These are phyloP conservation scores for Isichthys henryi DNA, from an alignment of 2,113 vertebrate species.

Conservation along the genomic window DNA sequence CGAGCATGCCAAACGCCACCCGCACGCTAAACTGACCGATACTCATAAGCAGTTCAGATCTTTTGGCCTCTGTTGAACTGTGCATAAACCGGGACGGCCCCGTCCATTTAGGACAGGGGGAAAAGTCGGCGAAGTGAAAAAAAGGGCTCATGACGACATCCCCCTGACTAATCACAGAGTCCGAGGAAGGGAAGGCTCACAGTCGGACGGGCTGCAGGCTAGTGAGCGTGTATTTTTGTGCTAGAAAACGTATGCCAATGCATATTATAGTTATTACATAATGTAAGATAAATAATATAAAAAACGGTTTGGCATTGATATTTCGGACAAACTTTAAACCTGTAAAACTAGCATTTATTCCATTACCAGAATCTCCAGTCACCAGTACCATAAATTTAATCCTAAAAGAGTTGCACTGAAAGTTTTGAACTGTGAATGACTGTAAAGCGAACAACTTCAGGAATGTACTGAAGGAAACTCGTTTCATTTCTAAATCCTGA, in stretches of 20 bases:
- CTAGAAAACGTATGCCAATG: not conserved
- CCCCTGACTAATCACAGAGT: constrained; percentile 22
- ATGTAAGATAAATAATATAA: not conserved
- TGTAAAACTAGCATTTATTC: not conserved
- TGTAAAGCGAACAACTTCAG: constrained; percentile 5
- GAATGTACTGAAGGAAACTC: not conserved
- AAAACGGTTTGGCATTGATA: not conserved
- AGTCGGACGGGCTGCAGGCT: not conserved
- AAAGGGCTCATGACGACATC: constrained; percentile 58
- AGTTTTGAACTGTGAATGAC: not conserved
- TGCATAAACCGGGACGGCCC: constrained; percentile 52
- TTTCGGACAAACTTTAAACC: not conserved
- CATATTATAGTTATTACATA: not conserved
- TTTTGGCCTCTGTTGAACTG: constrained; percentile 59
- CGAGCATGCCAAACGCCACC: constrained; percentile 47
- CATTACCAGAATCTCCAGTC: not conserved
- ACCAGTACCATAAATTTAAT: not conserved
- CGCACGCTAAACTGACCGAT: constrained; percentile 47
- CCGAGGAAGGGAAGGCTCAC: not conserved
- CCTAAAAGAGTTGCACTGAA: not conserved
- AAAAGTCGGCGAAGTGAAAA: constrained; percentile 29
- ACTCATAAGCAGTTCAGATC: constrained; percentile 51
- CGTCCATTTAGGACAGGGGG: constrained; percentile 60
- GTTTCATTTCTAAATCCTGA: not conserved
- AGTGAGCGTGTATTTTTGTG: not conserved